Evolutionary conservation across 92 coral and sea anemone species (phyloP), one percentile per base, ranked within the genome.

Genomic region (Epizoanthus illoricatus): DNA sequence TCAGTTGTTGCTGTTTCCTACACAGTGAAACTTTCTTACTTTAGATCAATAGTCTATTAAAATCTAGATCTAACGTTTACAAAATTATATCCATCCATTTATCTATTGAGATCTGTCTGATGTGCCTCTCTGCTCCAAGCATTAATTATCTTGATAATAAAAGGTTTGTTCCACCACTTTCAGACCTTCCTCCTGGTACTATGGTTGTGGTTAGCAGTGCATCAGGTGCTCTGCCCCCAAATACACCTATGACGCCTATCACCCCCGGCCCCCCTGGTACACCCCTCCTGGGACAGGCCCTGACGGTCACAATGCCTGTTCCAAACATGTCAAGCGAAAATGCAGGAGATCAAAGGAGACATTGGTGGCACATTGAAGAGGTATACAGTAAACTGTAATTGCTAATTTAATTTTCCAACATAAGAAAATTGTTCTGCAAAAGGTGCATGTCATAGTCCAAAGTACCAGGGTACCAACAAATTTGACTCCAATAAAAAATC

Each of bases 331-430:
- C 73, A 45, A 28, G 49, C 33, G 89, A 69, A 45, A 45, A 59
- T 82, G 59, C 71, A 81, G 71, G 80, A 43, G 99, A 97, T 4
- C 93, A 91, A 43, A 89, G 91, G 55, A 78, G 95, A 81, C 93
- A 93, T 72, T 96, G 99, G 99, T 96, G 99, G 98, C 98, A 96
- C 85, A 88, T 96, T 70, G 99, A 96, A 80, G 99, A 96, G 97
- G 99, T 93, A 84, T 23, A 42, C 49, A 71, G n/a, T 54, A 4
- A 23, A 5, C 11, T 20, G 0, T 64, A 28, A 28, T 28, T 28
- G 2, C 36, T 28, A 28, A 28, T 28, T 28, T 28, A 28, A 28
- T 28, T 28, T 28, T 28, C 36, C 2, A 28, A 28, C 36, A 28
- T 2, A 28, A 28, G 36, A 28, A 28, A 28, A 28, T 28, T 2